Evolutionary conservation across 2,113 vertebrate species (phyloP).

Genomic region (Forbesichthys agassizii): DNA sequence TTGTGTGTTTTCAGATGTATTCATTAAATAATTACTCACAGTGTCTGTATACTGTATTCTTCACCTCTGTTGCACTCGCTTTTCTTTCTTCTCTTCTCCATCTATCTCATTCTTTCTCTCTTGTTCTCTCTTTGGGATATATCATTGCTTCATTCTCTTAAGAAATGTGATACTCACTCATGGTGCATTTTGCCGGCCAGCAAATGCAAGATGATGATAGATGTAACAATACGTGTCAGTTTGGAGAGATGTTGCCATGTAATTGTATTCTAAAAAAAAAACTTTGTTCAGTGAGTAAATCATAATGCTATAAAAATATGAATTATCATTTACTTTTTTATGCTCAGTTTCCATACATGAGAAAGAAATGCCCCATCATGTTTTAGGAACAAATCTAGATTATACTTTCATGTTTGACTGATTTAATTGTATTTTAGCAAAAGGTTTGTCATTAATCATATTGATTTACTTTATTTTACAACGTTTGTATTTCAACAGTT

Average conservation of each 20-base stretch:
- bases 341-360: too few relatives aligned
- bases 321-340: too few relatives aligned
- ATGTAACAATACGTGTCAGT: conserved; percentile 18
- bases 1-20: too few relatives aligned
- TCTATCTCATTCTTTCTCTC: neutral
- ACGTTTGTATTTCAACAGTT: too few relatives aligned
- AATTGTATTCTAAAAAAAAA: neutral
- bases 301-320: too few relatives aligned
- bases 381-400: too few relatives aligned
- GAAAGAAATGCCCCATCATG: too few relatives aligned
- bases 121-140: conserved; percentile 37
- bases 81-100: neutral
- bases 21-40: conserved; percentile 28
- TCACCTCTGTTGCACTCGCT: conserved; percentile 16
- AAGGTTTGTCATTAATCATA: too few relatives aligned
- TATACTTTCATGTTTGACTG: too few relatives aligned
- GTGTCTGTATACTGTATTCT: conserved; percentile 39
- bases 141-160: conserved; percentile 27
- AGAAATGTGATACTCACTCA: conserved; percentile 45
- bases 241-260: conserved; percentile 36
- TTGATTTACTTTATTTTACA: too few relatives aligned
- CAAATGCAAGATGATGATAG: conserved; percentile 58
- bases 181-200: conserved; percentile 33
- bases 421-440: too few relatives aligned
- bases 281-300: too few relatives aligned